Conservation (phyloP, 1,140 invertebrate species). For the Branchinecta lynchi region DNA sequence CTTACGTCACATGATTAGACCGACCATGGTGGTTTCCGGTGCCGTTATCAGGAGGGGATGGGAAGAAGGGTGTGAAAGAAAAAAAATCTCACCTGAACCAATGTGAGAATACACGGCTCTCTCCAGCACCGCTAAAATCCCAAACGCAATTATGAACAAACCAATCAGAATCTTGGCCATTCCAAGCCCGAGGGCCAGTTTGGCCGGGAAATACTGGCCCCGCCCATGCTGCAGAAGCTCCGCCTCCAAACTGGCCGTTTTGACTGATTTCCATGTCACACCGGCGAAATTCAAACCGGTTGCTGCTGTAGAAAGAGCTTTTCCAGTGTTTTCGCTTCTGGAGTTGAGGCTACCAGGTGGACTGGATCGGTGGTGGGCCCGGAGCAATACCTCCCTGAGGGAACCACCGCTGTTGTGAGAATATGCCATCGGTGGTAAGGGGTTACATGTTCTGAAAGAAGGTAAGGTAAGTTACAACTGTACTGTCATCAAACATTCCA, state of each 20-base stretch:
- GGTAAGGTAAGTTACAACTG: too few species aligned
- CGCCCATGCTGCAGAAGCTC: constrained; percentile 7
- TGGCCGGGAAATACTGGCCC: constrained; percentile 24
- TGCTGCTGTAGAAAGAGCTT: neutral
- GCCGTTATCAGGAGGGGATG: too few species aligned
- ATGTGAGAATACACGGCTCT: constrained; percentile 22
- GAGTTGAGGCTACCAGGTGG: neutral
- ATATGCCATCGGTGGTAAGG: too few species aligned
- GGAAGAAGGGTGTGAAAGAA: too few species aligned
- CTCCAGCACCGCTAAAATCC: constrained; percentile 21
- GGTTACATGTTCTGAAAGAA: too few species aligned
- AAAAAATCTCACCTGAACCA: constrained; percentile 21
- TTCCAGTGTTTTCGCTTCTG: neutral
- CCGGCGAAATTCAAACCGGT: neutral
- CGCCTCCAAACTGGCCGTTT: neutral
- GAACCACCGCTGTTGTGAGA: too few species aligned
- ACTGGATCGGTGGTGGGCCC: neutral
- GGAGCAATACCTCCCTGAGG: neutral
- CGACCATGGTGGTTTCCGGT: too few species aligned
- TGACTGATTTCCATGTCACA: neutral
- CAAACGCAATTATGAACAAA: constrained; percentile 23
- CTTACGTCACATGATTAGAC: too few species aligned
- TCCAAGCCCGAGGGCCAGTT: constrained; percentile 23
- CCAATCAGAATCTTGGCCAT: constrained; percentile 24
- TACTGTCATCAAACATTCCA: too few species aligned